These are phyloP conservation scores for Saimiri boliviensis DNA, from an alignment of 2,113 vertebrate genomes.

Conservation along the genomic window DNA sequence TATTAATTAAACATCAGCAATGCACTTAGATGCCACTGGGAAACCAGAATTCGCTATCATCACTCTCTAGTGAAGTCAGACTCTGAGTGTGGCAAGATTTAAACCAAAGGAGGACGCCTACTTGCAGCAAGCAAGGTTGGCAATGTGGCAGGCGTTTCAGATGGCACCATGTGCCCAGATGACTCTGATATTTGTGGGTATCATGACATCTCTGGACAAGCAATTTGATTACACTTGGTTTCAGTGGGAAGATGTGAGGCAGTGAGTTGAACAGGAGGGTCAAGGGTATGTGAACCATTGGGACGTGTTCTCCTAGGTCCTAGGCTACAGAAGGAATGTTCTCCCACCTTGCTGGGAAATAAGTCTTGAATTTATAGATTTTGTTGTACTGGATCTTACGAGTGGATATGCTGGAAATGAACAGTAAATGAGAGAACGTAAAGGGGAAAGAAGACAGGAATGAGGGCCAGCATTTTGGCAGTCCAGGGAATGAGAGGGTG, in stretches of 20 bases:
- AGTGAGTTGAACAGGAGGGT: too few relatives aligned
- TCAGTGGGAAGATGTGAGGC: neutral
- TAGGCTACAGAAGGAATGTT: neutral
- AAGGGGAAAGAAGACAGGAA: neutral
- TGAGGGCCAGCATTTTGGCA: neutral
- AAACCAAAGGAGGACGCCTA: neutral
- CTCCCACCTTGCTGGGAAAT: neutral
- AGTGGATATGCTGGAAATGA: neutral
- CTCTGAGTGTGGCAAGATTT: neutral
- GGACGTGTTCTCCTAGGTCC: neutral
- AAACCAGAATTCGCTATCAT: neutral
- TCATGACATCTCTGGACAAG: neutral
- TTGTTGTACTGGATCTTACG: neutral
- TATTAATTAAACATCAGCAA: neutral
- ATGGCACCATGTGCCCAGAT: neutral
- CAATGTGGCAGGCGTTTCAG: too few relatives aligned
- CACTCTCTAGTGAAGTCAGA: neutral
- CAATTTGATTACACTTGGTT: neutral
- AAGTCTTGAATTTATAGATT: neutral
- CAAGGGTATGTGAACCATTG: neutral
- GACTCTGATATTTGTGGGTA: neutral
- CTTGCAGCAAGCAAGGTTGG: neutral
- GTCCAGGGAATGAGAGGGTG: neutral
- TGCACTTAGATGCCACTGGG: constrained; percentile 4
- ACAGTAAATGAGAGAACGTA: neutral